Conservation (phyloP, 2,797 vertebrate genomes). For the Catharus ustulatus region DNA sequence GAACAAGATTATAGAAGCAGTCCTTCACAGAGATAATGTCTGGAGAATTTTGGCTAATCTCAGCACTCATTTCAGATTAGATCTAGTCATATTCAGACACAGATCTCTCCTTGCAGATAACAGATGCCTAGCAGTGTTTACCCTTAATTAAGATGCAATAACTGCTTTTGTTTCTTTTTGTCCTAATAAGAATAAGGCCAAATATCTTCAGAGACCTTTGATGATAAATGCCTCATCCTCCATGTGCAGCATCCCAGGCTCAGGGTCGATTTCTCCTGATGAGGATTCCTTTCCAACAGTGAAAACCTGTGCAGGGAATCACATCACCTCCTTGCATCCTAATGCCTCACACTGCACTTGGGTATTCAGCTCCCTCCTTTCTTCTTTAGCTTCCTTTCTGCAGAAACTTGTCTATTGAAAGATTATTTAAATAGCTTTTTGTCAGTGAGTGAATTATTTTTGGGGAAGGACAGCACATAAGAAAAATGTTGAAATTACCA, state of each 20-base stretch:
- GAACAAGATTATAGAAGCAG: conserved; percentile 78
- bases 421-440: conserved; percentile 44
- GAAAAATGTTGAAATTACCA: conserved; percentile 33
- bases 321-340: not conserved
- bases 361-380: conserved; percentile 15
- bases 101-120: conserved; percentile 61
- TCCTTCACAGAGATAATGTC: conserved; percentile 73
- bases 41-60: conserved; percentile 78
- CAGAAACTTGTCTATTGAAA: conserved; percentile 13
- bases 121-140: conserved; percentile 56
- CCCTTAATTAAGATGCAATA: conserved; percentile 74
- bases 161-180: conserved; percentile 59
- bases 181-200: conserved; percentile 26
- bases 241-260: not conserved
- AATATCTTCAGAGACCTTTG: not conserved
- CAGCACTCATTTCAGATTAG: conserved; percentile 80
- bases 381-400: conserved; percentile 26
- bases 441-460: conserved; percentile 37
- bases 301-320: conserved; percentile 10
- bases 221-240: conserved; percentile 12
- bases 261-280: not conserved
- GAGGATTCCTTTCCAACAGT: not conserved
- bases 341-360: not conserved
- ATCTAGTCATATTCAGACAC: conserved; percentile 73
- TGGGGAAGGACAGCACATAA: not conserved